A percentile compares a stretch with the other conserved stretches of the same genome.
Evolutionary conservation across 2,888 invertebrate genomes (phyloP).

Genomic region (Heteromurus nitidus): DNA sequence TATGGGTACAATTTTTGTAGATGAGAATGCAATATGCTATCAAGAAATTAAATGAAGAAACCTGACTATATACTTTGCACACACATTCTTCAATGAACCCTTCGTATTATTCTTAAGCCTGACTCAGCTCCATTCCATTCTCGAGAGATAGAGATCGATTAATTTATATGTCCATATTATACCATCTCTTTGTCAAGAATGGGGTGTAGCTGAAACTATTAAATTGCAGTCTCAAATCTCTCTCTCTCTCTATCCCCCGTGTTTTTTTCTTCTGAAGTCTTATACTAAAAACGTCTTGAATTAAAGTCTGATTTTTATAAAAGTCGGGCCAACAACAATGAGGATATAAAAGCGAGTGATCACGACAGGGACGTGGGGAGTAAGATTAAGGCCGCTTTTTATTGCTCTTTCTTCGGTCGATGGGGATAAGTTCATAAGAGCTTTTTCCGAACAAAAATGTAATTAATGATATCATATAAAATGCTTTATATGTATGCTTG

Average conservation of each 20-base stretch:
- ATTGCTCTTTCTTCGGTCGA: too few species aligned
- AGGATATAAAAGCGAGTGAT: background rate
- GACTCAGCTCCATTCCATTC: too few species aligned
- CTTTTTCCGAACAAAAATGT: background rate
- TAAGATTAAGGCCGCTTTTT: too few species aligned
- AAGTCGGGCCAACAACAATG: constrained; percentile 35
- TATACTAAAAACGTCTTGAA: constrained; percentile 39
- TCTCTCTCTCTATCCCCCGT: constrained; percentile 15
- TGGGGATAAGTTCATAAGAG: background rate
- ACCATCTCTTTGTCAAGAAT: constrained; percentile 23
- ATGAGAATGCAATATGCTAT: too few species aligned
- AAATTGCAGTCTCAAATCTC: constrained; percentile 54
- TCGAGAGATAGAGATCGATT: constrained; percentile 61
- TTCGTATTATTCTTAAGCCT: constrained; percentile 45
- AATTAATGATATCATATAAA: background rate
- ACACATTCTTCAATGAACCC: constrained; percentile 63
- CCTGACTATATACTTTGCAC: constrained; percentile 63
- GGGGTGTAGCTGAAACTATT: constrained; percentile 57
- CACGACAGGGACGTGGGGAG: background rate
- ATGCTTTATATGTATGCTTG: background rate
- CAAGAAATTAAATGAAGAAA: constrained; percentile 25
- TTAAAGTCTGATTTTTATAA: constrained; percentile 55
- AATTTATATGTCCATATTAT: constrained; percentile 59
- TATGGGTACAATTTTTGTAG: too few species aligned
- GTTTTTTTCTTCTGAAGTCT: constrained; percentile 1